Evolutionary conservation across 2,113 vertebrate species (phyloP).

Genomic region (Phoenicopterus ruber): DNA sequence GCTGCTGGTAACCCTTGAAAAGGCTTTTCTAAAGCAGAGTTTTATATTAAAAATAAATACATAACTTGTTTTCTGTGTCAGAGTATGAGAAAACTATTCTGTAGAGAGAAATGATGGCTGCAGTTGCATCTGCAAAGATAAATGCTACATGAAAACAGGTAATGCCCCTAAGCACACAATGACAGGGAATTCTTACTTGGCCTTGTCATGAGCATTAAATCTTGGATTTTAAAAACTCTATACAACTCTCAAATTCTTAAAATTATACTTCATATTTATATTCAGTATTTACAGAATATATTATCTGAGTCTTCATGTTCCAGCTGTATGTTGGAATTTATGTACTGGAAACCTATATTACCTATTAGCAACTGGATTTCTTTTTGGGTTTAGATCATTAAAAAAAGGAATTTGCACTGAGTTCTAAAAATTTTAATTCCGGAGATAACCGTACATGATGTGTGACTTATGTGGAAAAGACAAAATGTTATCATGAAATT

Average conservation of each 20-base stretch:
- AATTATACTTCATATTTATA: neutral
- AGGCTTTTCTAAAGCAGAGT: neutral
- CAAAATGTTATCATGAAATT: neutral
- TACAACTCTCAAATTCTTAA: neutral
- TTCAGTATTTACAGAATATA: neutral
- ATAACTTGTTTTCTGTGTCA: neutral
- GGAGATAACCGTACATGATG: neutral
- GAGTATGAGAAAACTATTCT: neutral
- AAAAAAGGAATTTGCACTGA: neutral
- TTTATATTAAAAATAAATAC: neutral
- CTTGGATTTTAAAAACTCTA: neutral
- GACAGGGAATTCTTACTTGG: neutral
- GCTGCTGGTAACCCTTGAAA: neutral
- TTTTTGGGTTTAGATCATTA: neutral
- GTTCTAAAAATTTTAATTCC: neutral
- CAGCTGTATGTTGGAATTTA: neutral
- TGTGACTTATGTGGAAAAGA: neutral
- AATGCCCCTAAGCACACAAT: neutral
- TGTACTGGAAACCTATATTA: neutral
- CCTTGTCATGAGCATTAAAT: neutral
- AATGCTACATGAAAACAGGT: neutral
- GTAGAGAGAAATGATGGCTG: neutral
- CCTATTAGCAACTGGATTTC: neutral
- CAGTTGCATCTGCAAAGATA: neutral
- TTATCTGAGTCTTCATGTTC: neutral